phyloP scores from a whole-genome alignment of 2,797 vertebrate genomes.

The Sebastes iracundus region DNA sequence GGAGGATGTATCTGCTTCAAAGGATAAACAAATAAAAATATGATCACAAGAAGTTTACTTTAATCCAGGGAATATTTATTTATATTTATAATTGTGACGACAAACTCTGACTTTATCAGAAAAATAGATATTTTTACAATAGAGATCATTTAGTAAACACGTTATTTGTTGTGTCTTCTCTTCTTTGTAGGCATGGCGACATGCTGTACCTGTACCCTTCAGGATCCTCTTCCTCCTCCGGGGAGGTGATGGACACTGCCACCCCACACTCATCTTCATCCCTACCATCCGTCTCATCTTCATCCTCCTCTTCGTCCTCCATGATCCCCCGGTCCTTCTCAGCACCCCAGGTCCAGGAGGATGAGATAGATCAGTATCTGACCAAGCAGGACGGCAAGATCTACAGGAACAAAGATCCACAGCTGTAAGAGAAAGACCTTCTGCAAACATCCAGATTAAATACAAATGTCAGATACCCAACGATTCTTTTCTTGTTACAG shows the following conservation, averaged over 20 bases:
- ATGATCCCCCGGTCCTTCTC: conserved; percentile 82
- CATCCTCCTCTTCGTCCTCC: conserved; percentile 68
- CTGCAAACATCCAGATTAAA: neutral
- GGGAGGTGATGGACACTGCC: conserved; percentile 94
- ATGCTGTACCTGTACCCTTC: conserved; percentile 94
- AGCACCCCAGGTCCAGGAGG: conserved; percentile 87
- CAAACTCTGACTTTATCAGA: neutral
- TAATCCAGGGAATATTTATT: neutral
- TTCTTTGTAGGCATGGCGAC: conserved; percentile 90
- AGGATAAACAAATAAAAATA: neutral
- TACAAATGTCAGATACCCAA: neutral
- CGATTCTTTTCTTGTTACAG: conserved; percentile 69
- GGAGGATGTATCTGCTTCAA: neutral
- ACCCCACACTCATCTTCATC: conserved; percentile 78
- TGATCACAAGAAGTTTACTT: too few species aligned
- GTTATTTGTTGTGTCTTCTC: neutral
- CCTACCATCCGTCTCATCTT: conserved; percentile 65
- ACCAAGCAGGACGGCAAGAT: conserved; percentile 97
- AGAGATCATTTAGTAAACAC: neutral
- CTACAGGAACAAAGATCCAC: conserved; percentile 92
- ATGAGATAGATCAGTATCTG: conserved; percentile 96
- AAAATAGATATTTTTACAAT: neutral
- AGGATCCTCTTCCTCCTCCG: conserved; percentile 85
- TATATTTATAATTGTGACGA: neutral
- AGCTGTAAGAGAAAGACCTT: conserved; percentile 86